Conservation (phyloP, 2,888 invertebrate species). For the Ennomos quercinarius region DNA sequence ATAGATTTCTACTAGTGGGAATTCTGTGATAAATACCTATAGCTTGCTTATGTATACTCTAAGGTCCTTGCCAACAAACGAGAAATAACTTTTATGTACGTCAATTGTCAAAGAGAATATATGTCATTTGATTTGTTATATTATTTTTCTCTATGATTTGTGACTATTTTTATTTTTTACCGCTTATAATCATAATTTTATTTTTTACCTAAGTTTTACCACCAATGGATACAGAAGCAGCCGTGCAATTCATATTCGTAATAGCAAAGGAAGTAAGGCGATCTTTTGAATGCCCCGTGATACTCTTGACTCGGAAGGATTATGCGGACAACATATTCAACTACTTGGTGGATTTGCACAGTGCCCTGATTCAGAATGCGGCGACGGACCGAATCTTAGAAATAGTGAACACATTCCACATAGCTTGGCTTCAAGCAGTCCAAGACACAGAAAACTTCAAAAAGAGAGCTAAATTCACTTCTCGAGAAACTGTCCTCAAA, state of each 20-base stretch:
- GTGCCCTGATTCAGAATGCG: conserved; percentile 36
- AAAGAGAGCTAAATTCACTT: conserved; percentile 45
- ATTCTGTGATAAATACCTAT: too few relatives aligned
- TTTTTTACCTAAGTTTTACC: conserved; percentile 25
- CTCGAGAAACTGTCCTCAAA: conserved; percentile 45
- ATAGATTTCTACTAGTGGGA: too few relatives aligned
- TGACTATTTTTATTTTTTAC: conserved; percentile 11
- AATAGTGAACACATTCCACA: conserved; percentile 48
- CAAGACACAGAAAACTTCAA: conserved; percentile 49
- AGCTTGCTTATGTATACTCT: too few relatives aligned
- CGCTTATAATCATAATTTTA: conserved; percentile 20
- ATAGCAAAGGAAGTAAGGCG: conserved; percentile 51
- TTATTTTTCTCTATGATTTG: too few relatives aligned
- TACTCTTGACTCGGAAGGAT: conserved; percentile 54
- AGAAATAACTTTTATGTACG: too few relatives aligned
- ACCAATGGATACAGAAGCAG: conserved; percentile 46
- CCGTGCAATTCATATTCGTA: conserved; percentile 41
- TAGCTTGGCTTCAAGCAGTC: conserved; percentile 53
- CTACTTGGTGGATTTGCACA: conserved; percentile 40
- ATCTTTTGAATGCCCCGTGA: conserved; percentile 54
- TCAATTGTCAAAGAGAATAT: too few relatives aligned
- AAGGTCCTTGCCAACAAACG: too few relatives aligned
- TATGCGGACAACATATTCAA: conserved; percentile 46
- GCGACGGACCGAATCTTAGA: conserved; percentile 34
- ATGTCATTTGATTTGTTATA: too few relatives aligned